phyloP scores from a whole-genome alignment of 2,113 vertebrate genomes.

The Coptodon rendalli region DNA sequence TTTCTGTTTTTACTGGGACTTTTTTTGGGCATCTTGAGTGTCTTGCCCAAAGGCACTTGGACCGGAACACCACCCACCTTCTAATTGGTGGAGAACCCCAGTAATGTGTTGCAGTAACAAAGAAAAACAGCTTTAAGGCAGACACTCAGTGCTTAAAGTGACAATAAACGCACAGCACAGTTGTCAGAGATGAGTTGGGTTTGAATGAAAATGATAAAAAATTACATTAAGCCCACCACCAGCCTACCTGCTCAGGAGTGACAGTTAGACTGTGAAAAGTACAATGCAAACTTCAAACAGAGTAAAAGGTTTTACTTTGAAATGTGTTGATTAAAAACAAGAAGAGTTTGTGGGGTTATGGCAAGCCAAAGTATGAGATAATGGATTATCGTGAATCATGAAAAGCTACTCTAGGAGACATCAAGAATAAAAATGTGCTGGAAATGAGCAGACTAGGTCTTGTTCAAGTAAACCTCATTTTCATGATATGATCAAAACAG shows the following conservation, averaged over 20 bases:
- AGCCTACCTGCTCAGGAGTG: not conserved
- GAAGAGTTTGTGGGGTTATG: not conserved
- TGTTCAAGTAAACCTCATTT: not conserved
- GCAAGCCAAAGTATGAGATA: not conserved
- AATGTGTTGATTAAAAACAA: not conserved
- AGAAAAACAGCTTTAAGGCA: not conserved
- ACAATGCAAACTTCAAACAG: not conserved
- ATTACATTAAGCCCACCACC: not conserved
- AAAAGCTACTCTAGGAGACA: not conserved
- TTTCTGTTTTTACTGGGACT: not conserved
- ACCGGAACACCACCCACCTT: not conserved
- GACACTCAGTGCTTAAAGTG: not conserved
- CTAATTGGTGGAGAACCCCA: rapidly evolving
- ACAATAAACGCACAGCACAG: not conserved
- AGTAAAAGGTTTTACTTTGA: not conserved
- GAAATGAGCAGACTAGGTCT: not conserved
- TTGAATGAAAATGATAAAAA: not conserved
- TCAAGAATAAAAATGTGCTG: not conserved
- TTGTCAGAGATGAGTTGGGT: not conserved
- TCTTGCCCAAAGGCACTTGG: not conserved
- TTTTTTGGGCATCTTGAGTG: rapidly evolving
- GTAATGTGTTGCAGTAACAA: not conserved
- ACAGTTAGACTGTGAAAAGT: not conserved
- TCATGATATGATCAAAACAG: not conserved
- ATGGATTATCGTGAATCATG: not conserved